A percentile compares a stretch with the other conserved stretches of the same genome.
Conservation (phyloP, 2,113 vertebrate genomes). For the Daphoenositta chrysoptera region DNA sequence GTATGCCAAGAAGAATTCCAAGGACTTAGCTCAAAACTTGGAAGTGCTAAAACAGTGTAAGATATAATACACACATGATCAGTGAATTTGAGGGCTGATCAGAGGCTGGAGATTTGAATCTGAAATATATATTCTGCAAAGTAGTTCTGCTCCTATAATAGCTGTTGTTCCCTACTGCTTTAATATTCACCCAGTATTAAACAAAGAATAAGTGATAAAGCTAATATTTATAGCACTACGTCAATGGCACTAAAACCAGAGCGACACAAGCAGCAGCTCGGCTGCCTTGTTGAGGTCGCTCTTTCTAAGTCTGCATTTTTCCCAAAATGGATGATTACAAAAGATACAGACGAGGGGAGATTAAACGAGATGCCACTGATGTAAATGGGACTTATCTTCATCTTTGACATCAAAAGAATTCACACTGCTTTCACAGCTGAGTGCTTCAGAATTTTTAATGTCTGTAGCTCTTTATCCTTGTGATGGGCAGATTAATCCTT, state of each 20-base stretch:
- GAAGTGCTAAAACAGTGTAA: neutral
- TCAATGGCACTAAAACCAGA: neutral
- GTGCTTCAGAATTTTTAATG: neutral
- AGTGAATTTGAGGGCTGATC: neutral
- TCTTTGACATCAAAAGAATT: neutral
- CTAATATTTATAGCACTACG: neutral
- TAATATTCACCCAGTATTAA: neutral
- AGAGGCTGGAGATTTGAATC: neutral
- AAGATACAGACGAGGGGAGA: neutral
- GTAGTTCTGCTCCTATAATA: neutral
- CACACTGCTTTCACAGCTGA: neutral
- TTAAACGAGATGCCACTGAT: neutral
- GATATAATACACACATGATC: neutral
- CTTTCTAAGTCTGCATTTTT: neutral
- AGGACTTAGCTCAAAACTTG: neutral
- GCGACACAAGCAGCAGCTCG: neutral
- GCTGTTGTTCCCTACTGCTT: neutral
- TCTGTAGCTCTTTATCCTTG: neutral
- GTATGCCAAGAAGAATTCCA: neutral
- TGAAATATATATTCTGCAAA: neutral
- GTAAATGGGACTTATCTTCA: neutral
- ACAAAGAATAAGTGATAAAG: neutral
- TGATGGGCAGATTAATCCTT: neutral
- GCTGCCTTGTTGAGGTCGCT: accelerated
- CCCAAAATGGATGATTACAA: neutral